These are phyloP conservation scores for Laspeyria flexula DNA, from an alignment of 2,888 invertebrate genomes.

Conservation along the genomic window DNA sequence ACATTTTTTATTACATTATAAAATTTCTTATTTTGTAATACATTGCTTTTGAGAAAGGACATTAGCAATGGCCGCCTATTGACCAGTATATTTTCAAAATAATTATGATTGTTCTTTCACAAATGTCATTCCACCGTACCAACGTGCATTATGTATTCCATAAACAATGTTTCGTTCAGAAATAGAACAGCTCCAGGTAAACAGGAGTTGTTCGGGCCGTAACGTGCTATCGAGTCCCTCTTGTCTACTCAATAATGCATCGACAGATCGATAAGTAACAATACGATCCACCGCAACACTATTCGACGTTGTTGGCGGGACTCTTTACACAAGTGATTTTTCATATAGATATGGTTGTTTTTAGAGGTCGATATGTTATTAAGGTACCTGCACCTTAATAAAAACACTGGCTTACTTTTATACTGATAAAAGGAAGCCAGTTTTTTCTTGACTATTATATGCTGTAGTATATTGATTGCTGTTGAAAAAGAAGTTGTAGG, in stretches of 20 bases:
- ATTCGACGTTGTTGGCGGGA: constrained; percentile 52
- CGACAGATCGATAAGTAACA: constrained; percentile 72
- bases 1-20: too few species aligned
- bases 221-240: constrained; percentile 55
- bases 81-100: constrained; percentile 33
- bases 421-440: too few species aligned
- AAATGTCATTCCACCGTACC: constrained; percentile 66
- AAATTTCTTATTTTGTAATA: too few species aligned
- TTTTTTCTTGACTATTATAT: too few species aligned
- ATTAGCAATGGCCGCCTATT: too few species aligned
- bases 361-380: not conserved
- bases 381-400: not conserved
- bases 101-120: constrained; percentile 55
- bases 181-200: constrained; percentile 72
- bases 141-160: constrained; percentile 74
- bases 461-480: too few species aligned
- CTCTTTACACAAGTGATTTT: constrained; percentile 39
- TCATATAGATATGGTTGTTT: constrained; percentile 30
- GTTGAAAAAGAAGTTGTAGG: too few species aligned
- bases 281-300: constrained; percentile 58
- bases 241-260: constrained; percentile 78
- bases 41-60: too few species aligned
- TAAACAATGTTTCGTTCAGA: constrained; percentile 75
- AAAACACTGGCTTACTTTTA: too few species aligned
- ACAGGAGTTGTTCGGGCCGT: constrained; percentile 56